These are phyloP conservation scores for Nephotettix cincticeps DNA, from an alignment of 1,140 invertebrate genomes.

Conservation along the genomic window DNA sequence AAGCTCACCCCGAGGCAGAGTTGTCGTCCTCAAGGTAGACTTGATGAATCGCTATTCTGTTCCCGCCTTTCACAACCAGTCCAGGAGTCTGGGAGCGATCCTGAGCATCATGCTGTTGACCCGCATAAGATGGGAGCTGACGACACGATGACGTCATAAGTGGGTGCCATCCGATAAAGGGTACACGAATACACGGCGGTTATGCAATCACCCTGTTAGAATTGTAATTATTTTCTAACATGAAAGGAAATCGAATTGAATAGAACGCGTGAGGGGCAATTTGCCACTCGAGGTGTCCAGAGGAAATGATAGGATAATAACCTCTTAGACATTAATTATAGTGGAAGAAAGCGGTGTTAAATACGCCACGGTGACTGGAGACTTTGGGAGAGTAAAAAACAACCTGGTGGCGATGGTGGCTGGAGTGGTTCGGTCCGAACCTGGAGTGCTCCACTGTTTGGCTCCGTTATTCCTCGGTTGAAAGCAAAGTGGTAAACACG, in stretches of 20 bases:
- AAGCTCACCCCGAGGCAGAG: no score
- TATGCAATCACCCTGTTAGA: conserved; percentile 2
- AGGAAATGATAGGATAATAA: conserved; percentile 18
- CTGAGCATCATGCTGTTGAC: no score
- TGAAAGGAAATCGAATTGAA: conserved; percentile 1
- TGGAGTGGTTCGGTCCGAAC: no score
- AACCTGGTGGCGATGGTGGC: background rate
- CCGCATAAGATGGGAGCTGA: background rate
- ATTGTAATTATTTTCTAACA: background rate
- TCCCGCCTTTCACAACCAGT: no score
- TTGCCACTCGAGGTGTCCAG: background rate
- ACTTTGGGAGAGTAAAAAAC: conserved; percentile 14
- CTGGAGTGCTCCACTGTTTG: background rate
- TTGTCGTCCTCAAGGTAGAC: no score
- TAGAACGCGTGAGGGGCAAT: background rate
- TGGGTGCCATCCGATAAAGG: background rate
- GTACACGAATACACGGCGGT: background rate
- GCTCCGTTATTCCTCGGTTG: background rate
- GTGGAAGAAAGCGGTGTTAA: conserved; percentile 21
- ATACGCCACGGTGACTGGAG: conserved; percentile 4
- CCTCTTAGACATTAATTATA: conserved; percentile 11
- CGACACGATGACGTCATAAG: background rate
- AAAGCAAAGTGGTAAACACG: conserved; percentile 8
- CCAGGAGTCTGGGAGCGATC: no score
- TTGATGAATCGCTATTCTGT: no score